These are phyloP conservation scores for Cavia porcellus DNA, from an alignment of 2,113 vertebrate genomes.

Conservation along the genomic window DNA sequence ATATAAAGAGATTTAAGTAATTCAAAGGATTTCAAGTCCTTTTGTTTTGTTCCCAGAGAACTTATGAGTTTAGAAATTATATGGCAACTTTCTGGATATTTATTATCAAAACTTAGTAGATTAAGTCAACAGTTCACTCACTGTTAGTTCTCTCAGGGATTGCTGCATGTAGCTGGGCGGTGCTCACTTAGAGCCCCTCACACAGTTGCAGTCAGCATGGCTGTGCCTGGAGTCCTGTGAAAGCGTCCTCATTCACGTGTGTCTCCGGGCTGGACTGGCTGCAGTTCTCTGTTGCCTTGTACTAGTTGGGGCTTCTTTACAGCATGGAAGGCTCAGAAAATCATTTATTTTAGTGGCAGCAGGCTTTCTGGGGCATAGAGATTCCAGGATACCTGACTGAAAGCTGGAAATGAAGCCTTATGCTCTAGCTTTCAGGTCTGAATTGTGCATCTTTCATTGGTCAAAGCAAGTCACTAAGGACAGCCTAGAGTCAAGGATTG, in stretches of 20 bases:
- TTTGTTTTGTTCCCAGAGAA: conserved; percentile 22
- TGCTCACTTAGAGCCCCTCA: neutral
- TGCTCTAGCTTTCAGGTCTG: neutral
- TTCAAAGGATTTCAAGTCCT: conserved; percentile 49
- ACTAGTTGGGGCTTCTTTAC: neutral
- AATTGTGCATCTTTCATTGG: neutral
- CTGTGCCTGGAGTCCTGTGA: neutral
- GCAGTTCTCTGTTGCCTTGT: neutral
- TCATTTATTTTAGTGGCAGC: neutral
- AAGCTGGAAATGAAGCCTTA: neutral
- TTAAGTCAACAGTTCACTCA: neutral
- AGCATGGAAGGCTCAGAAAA: neutral
- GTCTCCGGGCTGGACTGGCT: neutral
- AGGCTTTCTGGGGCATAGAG: neutral
- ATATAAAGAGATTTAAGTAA: conserved; percentile 29
- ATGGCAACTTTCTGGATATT: conserved; percentile 6
- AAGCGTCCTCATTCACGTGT: neutral
- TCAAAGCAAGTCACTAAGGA: neutral
- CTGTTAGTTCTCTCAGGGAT: neutral
- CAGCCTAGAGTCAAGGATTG: neutral
- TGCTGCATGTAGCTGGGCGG: neutral
- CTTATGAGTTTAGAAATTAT: neutral
- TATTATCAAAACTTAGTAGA: neutral
- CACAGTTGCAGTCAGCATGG: neutral
- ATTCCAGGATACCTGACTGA: neutral